These are phyloP conservation scores for Palythoa caribaeorum DNA, from an alignment of 92 coral and sea anemone genomes.

Conservation along the genomic window DNA sequence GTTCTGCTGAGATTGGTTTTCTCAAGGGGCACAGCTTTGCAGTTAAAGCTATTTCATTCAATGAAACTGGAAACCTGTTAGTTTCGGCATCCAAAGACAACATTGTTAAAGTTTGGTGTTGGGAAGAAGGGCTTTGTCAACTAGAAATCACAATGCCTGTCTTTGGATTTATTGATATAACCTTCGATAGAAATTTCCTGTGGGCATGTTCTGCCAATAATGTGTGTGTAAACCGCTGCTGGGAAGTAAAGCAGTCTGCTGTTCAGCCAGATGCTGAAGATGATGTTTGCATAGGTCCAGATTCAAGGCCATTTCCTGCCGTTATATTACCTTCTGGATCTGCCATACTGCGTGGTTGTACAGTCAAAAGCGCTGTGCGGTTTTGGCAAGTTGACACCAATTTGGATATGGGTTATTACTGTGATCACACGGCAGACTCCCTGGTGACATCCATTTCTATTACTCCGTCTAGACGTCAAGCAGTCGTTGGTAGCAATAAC, in stretches of 20 bases:
- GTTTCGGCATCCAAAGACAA: conserved; percentile 61
- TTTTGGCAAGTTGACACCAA: conserved; percentile 58
- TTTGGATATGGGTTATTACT: conserved; percentile 47
- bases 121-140: conserved; percentile 15
- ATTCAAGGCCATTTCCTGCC: conserved; percentile 55
- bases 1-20: background rate
- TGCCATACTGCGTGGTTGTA: conserved; percentile 50
- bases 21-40: conserved; percentile 52
- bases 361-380: conserved; percentile 24
- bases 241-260: background rate
- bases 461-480: conserved; percentile 39
- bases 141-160: conserved; percentile 53
- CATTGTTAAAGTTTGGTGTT: conserved; percentile 58
- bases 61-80: conserved; percentile 43
- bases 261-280: background rate
- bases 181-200: conserved; percentile 24
- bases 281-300: conserved; percentile 47
- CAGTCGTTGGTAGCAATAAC: conserved; percentile 56
- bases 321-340: conserved; percentile 47
- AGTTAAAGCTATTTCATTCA: conserved; percentile 54
- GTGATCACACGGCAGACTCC: conserved; percentile 44
- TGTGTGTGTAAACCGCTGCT: conserved; percentile 31
- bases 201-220: conserved; percentile 51
- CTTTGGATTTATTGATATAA: conserved; percentile 48
- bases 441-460: conserved; percentile 54